Percentiles rank a stretch among this genome's conserved stretches.
These are phyloP conservation scores for Aphyosemion australe DNA, from an alignment of 2,113 vertebrate species.

Conservation along the genomic window DNA sequence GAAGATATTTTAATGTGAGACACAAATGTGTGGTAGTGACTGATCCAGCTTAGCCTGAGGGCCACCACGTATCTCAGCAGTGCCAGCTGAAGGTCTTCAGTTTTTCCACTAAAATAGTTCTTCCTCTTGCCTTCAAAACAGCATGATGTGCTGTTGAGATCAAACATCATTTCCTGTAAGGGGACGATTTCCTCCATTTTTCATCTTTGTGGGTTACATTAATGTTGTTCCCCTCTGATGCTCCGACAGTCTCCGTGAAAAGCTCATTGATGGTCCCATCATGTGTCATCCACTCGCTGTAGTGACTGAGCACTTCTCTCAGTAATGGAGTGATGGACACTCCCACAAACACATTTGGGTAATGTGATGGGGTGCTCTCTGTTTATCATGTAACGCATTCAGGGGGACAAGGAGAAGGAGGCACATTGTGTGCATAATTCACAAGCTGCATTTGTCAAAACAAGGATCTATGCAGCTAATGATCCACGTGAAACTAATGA, in stretches of 20 bases:
- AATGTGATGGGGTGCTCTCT: constrained; percentile 67
- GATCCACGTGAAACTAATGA: constrained; percentile 98
- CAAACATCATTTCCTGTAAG: constrained; percentile 5
- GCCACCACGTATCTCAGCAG: not conserved
- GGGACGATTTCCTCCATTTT: constrained; percentile 43
- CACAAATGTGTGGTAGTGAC: not conserved
- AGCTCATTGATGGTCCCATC: constrained; percentile 35
- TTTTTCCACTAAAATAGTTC: not conserved
- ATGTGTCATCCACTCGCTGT: constrained; percentile 17
- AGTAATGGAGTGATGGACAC: constrained; percentile 73
- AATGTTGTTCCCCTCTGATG: constrained; percentile 11
- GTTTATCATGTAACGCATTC: constrained; percentile 86
- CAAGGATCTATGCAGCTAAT: constrained; percentile 92
- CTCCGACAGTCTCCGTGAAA: constrained; percentile 49
- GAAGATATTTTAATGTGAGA: constrained; percentile 1
- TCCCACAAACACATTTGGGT: constrained; percentile 39
- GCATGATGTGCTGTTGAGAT: not conserved
- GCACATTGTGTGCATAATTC: constrained; percentile 92
- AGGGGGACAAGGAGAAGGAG: constrained; percentile 40
- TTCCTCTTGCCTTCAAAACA: not conserved
- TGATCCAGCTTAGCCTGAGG: not conserved
- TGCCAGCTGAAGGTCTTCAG: not conserved
- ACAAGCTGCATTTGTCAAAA: constrained; percentile 96
- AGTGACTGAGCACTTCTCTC: constrained; percentile 12
- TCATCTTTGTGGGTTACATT: constrained; percentile 30